A percentile compares a stretch with the other conserved stretches of the same genome.
Conservation (phyloP, 2,113 vertebrate genomes). For the Murina feae region DNA sequence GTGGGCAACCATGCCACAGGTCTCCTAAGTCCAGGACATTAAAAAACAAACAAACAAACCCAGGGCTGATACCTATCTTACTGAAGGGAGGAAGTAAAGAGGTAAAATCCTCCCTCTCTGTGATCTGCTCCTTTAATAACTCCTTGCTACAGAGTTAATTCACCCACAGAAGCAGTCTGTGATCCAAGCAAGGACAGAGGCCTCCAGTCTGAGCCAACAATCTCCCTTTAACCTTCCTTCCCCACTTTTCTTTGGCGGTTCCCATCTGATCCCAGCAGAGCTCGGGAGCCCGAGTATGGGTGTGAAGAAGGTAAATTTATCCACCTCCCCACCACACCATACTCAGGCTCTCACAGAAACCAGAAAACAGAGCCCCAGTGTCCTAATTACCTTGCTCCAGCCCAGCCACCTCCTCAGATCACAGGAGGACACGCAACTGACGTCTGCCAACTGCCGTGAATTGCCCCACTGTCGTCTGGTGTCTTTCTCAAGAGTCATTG, state of each 20-base stretch:
- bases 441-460: fast-evolving
- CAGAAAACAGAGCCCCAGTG: background rate
- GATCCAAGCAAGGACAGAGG: background rate
- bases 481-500: background rate
- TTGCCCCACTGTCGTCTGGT: fast-evolving
- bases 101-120: background rate
- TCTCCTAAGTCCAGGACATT: background rate
- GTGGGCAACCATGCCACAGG: background rate
- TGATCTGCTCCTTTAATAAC: background rate
- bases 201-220: background rate
- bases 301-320: background rate
- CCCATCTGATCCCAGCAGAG: background rate
- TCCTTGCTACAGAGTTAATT: background rate
- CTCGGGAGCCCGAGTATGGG: background rate
- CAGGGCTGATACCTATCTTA: background rate
- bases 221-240: background rate
- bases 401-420: background rate
- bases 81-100: background rate
- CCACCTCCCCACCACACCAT: background rate
- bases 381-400: background rate
- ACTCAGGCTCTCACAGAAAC: background rate
- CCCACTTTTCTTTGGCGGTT: background rate
- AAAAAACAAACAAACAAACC: background rate
- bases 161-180: background rate
- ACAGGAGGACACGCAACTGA: background rate